phyloP scores from a whole-genome alignment of 2,797 vertebrate species.

The Macropodus opercularis region DNA sequence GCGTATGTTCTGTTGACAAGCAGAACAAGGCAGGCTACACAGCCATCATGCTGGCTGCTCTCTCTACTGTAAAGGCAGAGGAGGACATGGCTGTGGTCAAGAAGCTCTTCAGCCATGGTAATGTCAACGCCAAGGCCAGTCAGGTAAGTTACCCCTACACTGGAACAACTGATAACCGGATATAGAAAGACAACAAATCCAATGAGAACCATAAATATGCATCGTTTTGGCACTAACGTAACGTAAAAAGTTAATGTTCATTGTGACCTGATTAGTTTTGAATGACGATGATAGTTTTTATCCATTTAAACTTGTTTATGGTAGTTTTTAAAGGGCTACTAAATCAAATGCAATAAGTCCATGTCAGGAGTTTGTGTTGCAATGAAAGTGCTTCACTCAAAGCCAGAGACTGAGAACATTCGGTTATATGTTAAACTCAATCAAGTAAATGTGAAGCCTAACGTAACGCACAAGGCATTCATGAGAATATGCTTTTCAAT shows the following conservation, averaged over 20 bases:
- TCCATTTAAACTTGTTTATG: not conserved
- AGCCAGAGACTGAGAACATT: slow-evolving; percentile 8
- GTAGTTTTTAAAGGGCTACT: not conserved
- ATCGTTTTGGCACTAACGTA: too few species aligned
- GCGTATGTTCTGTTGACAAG: slow-evolving; percentile 87
- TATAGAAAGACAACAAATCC: too few species aligned
- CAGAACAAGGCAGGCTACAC: slow-evolving; percentile 98
- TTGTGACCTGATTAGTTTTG: not conserved
- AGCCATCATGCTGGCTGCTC: slow-evolving; percentile 93
- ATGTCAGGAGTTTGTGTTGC: not conserved
- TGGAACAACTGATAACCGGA: too few species aligned
- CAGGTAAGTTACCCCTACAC: slow-evolving; percentile 85
- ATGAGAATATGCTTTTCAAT: slow-evolving; percentile 26
- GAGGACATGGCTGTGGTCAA: slow-evolving; percentile 89
- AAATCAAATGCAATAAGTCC: not conserved
- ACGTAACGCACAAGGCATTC: slow-evolving; percentile 13
- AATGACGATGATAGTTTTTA: too few species aligned
- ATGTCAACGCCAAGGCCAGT: slow-evolving; percentile 93
- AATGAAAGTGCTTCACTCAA: slow-evolving; percentile 1
- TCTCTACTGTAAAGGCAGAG: slow-evolving; percentile 87
- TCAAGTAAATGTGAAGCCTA: slow-evolving; percentile 18
- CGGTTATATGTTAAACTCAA: slow-evolving; percentile 6
- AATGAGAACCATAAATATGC: too few species aligned
- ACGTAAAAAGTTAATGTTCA: not conserved
- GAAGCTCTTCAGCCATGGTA: slow-evolving; percentile 89